Percentiles rank a stretch among this genome's conserved stretches.
phyloP scores from a whole-genome alignment of 2,113 vertebrate genomes.

The Hydrolagus affinis region DNA sequence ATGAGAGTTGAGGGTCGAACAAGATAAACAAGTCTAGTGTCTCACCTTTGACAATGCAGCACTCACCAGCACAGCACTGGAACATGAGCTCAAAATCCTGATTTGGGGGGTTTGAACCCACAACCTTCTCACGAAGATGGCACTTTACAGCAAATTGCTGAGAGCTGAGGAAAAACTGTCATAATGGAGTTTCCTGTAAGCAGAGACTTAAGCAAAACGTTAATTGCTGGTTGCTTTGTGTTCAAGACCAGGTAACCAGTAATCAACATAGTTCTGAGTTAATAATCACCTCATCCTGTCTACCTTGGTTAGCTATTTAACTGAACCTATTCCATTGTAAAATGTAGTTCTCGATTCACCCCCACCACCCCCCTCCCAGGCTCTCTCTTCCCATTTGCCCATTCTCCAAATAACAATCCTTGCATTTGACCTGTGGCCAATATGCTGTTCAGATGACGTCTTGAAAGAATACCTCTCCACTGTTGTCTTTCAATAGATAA shows the following conservation, averaged over 20 bases:
- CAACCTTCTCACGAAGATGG: too few relatives aligned
- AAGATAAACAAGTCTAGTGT: too few relatives aligned
- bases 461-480: background rate
- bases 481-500: background rate
- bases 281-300: constrained; percentile 26
- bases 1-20: too few relatives aligned
- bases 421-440: background rate
- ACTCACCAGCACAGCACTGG: too few relatives aligned
- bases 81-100: too few relatives aligned
- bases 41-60: too few relatives aligned
- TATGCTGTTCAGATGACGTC: too few relatives aligned
- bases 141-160: background rate
- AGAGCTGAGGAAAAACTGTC: background rate
- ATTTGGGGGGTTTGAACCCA: too few relatives aligned
- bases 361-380: background rate
- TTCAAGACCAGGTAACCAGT: background rate
- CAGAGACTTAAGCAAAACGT: background rate
- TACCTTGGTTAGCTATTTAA: constrained; percentile 24
- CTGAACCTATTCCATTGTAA: background rate
- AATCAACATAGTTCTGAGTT: background rate
- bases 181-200: background rate
- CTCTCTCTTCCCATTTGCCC: background rate
- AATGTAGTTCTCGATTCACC: background rate
- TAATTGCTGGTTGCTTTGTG: constrained; percentile 11
- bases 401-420: background rate